Conservation (phyloP, 1,140 invertebrate species). For the Palaemon carinicauda region DNA sequence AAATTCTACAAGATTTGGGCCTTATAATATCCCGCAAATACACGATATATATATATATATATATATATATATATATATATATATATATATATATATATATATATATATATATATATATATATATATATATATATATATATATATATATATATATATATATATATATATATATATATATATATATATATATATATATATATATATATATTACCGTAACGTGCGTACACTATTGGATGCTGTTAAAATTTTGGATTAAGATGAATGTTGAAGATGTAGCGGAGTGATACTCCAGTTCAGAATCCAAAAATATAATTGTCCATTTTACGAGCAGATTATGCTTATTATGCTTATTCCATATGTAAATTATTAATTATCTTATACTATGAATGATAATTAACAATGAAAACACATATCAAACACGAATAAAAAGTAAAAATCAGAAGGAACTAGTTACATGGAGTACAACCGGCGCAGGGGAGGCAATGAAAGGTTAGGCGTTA, state of each 20-base stretch:
- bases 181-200: constrained; percentile 17
- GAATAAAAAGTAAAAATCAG: too few relatives aligned
- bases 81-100: constrained; percentile 23
- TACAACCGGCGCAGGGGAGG: too few relatives aligned
- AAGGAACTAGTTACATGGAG: too few relatives aligned
- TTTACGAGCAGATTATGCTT: too few relatives aligned
- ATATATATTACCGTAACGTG: background rate
- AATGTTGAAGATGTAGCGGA: background rate
- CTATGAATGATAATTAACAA: too few relatives aligned
- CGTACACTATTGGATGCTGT: background rate
- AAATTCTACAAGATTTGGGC: background rate
- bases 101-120: constrained; percentile 23
- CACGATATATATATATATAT: constrained; percentile 18
- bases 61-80: constrained; percentile 20
- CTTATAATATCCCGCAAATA: background rate
- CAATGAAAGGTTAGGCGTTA: too few relatives aligned
- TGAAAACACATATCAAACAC: too few relatives aligned
- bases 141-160: background rate
- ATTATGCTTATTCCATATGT: too few relatives aligned
- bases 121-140: constrained; percentile 13
- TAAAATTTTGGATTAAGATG: background rate
- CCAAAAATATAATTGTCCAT: too few relatives aligned
- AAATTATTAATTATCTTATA: too few relatives aligned
- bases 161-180: background rate
- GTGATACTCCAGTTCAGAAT: too few relatives aligned